A percentile compares a stretch with the other conserved stretches of the same genome.
Conservation (phyloP, 1,140 invertebrate species). For the Aculops lycopersici region DNA sequence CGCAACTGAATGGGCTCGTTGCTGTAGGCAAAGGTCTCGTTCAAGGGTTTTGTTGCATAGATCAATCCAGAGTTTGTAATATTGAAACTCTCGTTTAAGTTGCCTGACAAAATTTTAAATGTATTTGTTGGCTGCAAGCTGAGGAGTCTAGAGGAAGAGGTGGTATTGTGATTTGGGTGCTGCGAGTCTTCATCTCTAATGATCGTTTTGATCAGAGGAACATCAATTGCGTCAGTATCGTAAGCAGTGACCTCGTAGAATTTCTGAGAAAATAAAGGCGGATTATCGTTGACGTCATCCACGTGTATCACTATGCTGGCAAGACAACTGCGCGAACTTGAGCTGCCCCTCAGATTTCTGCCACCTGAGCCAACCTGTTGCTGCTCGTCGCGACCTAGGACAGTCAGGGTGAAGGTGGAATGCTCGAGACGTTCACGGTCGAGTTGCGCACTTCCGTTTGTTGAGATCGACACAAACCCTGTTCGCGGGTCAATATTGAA, state of each 20-base stretch:
- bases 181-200: no score
- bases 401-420: not conserved
- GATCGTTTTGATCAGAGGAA: no score
- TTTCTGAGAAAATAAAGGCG: constrained; percentile 41
- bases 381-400: not conserved
- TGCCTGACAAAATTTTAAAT: no score
- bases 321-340: constrained; percentile 1
- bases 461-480: not conserved
- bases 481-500: not conserved
- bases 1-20: no score
- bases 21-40: no score
- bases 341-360: not conserved
- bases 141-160: no score
- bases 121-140: no score
- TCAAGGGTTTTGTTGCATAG: no score
- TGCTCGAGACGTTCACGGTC: not conserved
- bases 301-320: constrained; percentile 58
- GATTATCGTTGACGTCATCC: constrained; percentile 58
- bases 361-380: not conserved
- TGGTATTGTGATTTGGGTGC: no score
- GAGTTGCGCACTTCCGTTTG: not conserved
- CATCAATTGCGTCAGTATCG: constrained; percentile 41
- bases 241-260: constrained; percentile 39
- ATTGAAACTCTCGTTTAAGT: no score
- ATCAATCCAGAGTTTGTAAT: no score